A percentile compares a stretch with the other conserved stretches of the same genome.
Conservation (phyloP, 1,140 invertebrate species). For the Drosophila aff. region DNA sequence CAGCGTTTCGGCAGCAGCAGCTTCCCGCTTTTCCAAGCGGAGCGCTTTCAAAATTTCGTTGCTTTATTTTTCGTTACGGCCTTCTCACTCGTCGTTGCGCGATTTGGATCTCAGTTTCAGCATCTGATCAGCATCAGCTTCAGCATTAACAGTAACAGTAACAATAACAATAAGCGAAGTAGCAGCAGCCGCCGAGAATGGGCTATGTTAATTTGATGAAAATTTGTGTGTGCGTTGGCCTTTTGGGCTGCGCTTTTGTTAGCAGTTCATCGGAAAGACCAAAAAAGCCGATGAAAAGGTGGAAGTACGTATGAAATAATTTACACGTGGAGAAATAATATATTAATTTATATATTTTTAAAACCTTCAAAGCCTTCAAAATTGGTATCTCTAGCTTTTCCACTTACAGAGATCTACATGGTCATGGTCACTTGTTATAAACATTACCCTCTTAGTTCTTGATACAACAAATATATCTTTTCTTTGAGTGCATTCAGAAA, state of each 20-base stretch:
- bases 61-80: slow-evolving; percentile 20
- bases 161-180: slow-evolving; percentile 43
- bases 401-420: neutral
- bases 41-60: slow-evolving; percentile 44
- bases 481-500: slow-evolving; percentile 38
- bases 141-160: slow-evolving; percentile 36
- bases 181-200: slow-evolving; percentile 50
- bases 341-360: neutral
- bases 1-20: slow-evolving; percentile 25
- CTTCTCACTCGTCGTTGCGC: slow-evolving; percentile 44
- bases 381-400: neutral
- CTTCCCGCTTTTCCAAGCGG: slow-evolving; percentile 23
- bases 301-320: slow-evolving; percentile 16
- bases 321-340: neutral
- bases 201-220: slow-evolving; percentile 77
- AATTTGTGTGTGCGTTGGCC: slow-evolving; percentile 61
- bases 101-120: slow-evolving; percentile 50
- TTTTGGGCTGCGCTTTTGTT: slow-evolving; percentile 67
- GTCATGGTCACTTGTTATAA: neutral
- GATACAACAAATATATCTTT: neutral
- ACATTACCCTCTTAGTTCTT: neutral
- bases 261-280: slow-evolving; percentile 65
- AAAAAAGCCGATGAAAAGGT: slow-evolving; percentile 33
- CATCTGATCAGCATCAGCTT: slow-evolving; percentile 21
- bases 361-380: too few species aligned